Conservation (phyloP, 2,888 invertebrate species). For the Stictocephala bisonia region DNA sequence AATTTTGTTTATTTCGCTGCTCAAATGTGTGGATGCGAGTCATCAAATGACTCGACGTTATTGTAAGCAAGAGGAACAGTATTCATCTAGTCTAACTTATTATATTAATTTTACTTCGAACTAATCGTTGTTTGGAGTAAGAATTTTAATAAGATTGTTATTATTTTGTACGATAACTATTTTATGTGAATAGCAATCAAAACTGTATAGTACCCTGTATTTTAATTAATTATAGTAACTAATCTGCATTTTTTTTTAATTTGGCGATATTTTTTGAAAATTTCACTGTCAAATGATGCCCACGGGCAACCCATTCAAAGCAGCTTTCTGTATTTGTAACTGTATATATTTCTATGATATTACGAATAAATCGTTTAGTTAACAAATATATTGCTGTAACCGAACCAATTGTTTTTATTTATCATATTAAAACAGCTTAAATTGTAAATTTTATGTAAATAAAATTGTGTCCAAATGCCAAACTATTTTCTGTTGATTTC, state of each 20-base stretch:
- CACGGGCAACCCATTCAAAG: constrained; percentile 14
- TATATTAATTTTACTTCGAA: constrained; percentile 19
- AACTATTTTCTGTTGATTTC: constrained; percentile 1
- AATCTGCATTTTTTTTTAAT: constrained; percentile 35
- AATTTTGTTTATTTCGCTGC: background rate
- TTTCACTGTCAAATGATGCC: background rate
- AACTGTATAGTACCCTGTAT: constrained; percentile 27
- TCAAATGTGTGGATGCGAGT: constrained; percentile 8
- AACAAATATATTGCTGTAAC: constrained; percentile 42
- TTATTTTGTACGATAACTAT: constrained; percentile 43
- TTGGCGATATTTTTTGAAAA: constrained; percentile 17
- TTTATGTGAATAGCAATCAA: constrained; percentile 42
- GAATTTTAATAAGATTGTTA: constrained; percentile 40
- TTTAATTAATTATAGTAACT: constrained; percentile 39
- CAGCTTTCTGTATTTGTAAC: constrained; percentile 34
- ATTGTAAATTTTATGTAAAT: constrained; percentile 42
- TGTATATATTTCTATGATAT: constrained; percentile 39
- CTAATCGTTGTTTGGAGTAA: background rate
- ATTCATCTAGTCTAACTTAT: constrained; percentile 43
- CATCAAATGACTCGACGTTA: constrained; percentile 24
- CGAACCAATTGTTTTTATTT: constrained; percentile 40
- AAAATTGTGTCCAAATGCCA: constrained; percentile 42
- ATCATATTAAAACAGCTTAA: constrained; percentile 41
- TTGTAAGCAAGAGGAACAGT: constrained; percentile 29
- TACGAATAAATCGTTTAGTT: constrained; percentile 34